A percentile compares a stretch with the other conserved stretches of the same genome.
Evolutionary conservation across 2,797 vertebrate genomes (phyloP).

Genomic region (Heterohyrax brucei): DNA sequence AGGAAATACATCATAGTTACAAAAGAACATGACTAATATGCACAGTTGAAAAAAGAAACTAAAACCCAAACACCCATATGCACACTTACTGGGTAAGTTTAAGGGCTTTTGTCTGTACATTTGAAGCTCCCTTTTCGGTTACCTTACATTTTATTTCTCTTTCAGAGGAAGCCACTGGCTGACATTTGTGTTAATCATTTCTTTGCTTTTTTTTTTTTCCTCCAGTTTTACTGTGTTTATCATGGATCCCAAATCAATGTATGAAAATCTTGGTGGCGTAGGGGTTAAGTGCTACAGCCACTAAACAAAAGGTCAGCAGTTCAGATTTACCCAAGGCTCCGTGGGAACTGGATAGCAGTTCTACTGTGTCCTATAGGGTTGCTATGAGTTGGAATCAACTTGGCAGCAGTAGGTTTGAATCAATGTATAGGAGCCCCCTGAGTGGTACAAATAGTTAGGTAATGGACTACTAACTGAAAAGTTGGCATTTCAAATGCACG

Average conservation of each 20-base stretch:
- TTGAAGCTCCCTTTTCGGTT: not conserved
- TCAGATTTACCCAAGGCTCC: too few species aligned
- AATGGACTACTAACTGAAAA: too few species aligned
- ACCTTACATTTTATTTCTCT: not conserved
- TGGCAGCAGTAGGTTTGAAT: too few species aligned
- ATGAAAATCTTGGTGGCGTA: too few species aligned
- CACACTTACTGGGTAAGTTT: not conserved
- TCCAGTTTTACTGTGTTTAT: not conserved
- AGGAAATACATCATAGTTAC: not conserved
- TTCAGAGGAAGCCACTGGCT: not conserved
- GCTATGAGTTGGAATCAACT: too few species aligned
- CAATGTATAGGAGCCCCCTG: too few species aligned
- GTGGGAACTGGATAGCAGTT: too few species aligned
- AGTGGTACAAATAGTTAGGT: too few species aligned
- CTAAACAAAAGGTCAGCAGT: too few species aligned
- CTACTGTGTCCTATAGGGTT: too few species aligned
- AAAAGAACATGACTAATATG: not conserved
- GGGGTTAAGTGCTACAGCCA: too few species aligned
- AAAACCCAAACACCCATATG: not conserved
- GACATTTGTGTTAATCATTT: not conserved
- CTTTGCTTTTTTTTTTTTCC: not conserved
- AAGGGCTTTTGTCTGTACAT: fast-evolving
- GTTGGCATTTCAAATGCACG: too few species aligned
- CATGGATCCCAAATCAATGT: not conserved
- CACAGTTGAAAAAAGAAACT: not conserved